Conservation (phyloP, 2,113 vertebrate genomes). For the Ophiodon elongatus region DNA sequence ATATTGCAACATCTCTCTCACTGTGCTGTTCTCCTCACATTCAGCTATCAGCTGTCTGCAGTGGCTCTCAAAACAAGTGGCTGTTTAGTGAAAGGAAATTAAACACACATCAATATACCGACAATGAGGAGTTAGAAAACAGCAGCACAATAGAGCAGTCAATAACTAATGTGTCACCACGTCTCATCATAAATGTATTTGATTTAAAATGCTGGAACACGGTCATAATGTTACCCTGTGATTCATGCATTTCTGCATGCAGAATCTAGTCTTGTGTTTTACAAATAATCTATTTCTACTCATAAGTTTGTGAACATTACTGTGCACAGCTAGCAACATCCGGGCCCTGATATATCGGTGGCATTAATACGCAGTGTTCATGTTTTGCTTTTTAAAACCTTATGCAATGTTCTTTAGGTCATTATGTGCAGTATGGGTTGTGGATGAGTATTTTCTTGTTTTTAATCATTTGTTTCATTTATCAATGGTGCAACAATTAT, state of each 20-base stretch:
- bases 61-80: neutral
- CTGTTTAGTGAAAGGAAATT: neutral
- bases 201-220: neutral
- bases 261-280: too few species aligned
- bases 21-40: neutral
- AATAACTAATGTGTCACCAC: neutral
- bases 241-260: neutral
- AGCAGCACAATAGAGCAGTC: neutral
- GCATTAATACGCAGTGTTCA: neutral
- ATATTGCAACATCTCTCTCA: neutral
- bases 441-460: neutral
- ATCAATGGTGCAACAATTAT: neutral
- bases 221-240: neutral
- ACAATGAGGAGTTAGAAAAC: neutral
- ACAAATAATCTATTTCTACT: neutral
- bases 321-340: too few species aligned
- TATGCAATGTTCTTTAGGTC: neutral
- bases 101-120: neutral
- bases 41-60: conserved; percentile 11
- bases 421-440: neutral
- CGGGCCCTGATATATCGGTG: neutral
- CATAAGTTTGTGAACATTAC: neutral
- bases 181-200: conserved; percentile 2
- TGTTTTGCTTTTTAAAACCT: neutral
- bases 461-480: neutral